These are phyloP conservation scores for Chrysocyon brachyurus DNA, from an alignment of 2,797 vertebrate genomes.

Conservation along the genomic window DNA sequence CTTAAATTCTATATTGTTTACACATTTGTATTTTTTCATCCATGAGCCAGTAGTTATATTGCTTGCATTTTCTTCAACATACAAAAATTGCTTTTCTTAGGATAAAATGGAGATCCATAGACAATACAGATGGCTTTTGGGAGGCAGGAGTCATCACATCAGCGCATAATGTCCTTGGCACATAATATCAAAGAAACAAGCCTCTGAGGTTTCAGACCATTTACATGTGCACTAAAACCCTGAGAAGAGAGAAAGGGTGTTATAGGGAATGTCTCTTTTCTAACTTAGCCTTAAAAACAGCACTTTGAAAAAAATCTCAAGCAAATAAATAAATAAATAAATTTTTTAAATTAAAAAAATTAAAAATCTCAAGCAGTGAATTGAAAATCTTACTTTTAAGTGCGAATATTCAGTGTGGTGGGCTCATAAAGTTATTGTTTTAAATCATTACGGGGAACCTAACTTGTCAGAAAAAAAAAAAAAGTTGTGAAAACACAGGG, in stretches of 20 bases:
- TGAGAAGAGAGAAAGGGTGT: neutral
- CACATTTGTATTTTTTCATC: conserved; percentile 40
- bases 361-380: neutral
- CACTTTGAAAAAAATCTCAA: neutral
- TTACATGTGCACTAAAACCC: neutral
- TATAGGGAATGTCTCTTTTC: neutral
- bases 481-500: neutral
- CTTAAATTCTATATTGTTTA: neutral
- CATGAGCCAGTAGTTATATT: neutral
- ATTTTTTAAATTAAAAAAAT: neutral
- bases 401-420: neutral
- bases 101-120: conserved; percentile 30
- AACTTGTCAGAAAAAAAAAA: conserved; percentile 21
- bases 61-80: conserved; percentile 2
- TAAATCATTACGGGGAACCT: conserved; percentile 10
- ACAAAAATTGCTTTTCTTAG: conserved; percentile 1
- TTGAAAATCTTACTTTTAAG: conserved; percentile 49
- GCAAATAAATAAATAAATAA: neutral
- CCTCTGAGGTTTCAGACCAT: neutral
- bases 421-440: conserved; percentile 34
- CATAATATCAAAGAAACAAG: conserved; percentile 6
- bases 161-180: neutral
- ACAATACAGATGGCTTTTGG: neutral
- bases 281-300: neutral
- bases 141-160: neutral